A percentile compares a stretch with the other conserved stretches of the same genome.
Conservation (phyloP, 2,113 vertebrate genomes). For the Indicator maculatus region DNA sequence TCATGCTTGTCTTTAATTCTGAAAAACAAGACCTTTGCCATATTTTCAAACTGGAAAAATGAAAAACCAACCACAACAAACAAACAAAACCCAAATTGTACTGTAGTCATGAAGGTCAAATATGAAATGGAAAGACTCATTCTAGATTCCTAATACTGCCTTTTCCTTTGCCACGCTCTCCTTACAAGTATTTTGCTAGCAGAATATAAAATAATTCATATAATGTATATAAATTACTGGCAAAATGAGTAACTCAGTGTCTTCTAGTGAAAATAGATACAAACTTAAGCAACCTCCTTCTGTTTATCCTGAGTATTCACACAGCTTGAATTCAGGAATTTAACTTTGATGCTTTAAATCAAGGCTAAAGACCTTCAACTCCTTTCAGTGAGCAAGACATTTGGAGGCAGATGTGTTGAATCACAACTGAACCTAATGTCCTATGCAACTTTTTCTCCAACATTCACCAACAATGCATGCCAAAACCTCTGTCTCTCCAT, state of each 20-base stretch:
- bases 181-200: background rate
- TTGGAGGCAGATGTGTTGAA: background rate
- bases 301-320: background rate
- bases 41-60: background rate
- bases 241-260: rapidly evolving
- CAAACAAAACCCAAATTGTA: background rate
- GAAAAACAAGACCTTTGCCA: background rate
- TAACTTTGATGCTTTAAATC: background rate
- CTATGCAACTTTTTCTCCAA: background rate
- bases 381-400: background rate
- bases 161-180: background rate
- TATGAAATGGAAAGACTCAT: background rate
- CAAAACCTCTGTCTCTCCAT: background rate
- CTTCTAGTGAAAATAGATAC: background rate
- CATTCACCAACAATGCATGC: background rate
- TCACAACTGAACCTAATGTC: background rate
- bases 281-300: background rate
- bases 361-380: background rate
- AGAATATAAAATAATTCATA: background rate
- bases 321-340: background rate
- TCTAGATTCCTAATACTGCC: background rate
- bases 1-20: slow-evolving; percentile 20
- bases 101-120: background rate
- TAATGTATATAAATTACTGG: background rate
- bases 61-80: background rate